These are phyloP conservation scores for Zophobas atratus DNA, from an alignment of 1,140 invertebrate genomes.

Conservation along the genomic window DNA sequence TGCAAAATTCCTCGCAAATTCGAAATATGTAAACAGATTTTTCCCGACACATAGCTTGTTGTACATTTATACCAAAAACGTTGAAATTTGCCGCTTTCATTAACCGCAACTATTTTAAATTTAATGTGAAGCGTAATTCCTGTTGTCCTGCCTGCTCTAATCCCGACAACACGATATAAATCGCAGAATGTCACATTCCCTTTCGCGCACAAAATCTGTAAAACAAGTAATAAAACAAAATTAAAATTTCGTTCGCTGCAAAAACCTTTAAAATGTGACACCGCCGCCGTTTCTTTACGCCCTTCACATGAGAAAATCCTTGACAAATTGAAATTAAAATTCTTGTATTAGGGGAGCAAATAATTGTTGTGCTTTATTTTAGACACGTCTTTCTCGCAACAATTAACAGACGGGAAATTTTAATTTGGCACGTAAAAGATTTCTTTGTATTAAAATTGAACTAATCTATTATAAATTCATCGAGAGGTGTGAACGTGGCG, in stretches of 20 bases:
- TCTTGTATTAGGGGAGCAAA: slow-evolving; percentile 18
- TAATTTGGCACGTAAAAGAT: slow-evolving; percentile 28
- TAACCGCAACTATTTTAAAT: slow-evolving; percentile 18
- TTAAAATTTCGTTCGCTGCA: slow-evolving; percentile 1
- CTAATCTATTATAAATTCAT: slow-evolving; percentile 30
- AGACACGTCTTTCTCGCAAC: slow-evolving; percentile 19
- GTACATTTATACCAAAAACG: slow-evolving; percentile 4
- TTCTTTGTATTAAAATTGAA: slow-evolving; percentile 37
- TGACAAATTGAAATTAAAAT: slow-evolving; percentile 33
- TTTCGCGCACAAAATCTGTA: not conserved
- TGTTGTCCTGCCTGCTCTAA: not conserved
- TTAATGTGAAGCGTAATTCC: slow-evolving; percentile 17
- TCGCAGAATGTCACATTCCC: not conserved
- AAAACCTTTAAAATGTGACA: slow-evolving; percentile 7
- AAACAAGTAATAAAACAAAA: slow-evolving; percentile 7
- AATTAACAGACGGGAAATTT: slow-evolving; percentile 29
- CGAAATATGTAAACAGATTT: slow-evolving; percentile 31
- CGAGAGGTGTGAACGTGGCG: slow-evolving; percentile 8
- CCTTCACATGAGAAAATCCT: slow-evolving; percentile 30
- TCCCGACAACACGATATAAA: not conserved
- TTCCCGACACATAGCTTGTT: slow-evolving; percentile 1
- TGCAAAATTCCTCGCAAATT: slow-evolving; percentile 14
- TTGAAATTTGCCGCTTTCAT: slow-evolving; percentile 14
- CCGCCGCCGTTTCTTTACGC: slow-evolving; percentile 3
- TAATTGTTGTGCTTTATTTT: slow-evolving; percentile 40